Evolutionary conservation across 2,888 invertebrate genomes (phyloP), one percentile per base, ranked within the genome.

Genomic region (Lasioglossum vierecki): DNA sequence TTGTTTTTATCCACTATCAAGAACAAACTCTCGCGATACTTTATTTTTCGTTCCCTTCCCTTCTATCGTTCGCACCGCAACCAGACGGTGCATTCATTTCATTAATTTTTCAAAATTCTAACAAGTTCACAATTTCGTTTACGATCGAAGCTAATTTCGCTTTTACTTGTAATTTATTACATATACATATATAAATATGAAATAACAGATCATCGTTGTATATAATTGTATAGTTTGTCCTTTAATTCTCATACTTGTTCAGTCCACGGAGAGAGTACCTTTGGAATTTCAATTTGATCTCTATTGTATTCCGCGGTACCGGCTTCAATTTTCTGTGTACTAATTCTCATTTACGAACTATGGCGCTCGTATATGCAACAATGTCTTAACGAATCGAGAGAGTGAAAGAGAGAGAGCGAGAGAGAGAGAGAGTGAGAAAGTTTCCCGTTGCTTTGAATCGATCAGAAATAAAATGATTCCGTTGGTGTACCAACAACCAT

Each of bases 381-480:
- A 63, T 39, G n/a, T 46, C 46, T 8, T 30, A 66, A 26, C n/a
- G 30, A 13, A 4, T 66, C 5, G 66, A 66, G 46, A n/a, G 46
- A 49, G 49, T 18, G 49, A 22, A 18, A 6, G 18, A 49, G 49
- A 49, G 18, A 49, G 22, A 49, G 4, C 0, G 49, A 46, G 46
- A 46, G 15, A 15, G 15, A 4, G 49, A 49, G 6, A 49, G 49
- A 8, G 18, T 6, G 18, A 49, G 49, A 49, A 2, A 18, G 49
- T 6, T 35, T 77, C n/a, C 9, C 13, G 41, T 72, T 60, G 46
- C 60, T 73, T 46, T 73, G 18, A 26, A 80, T 75, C 49, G 79
- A 86, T 76, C 13, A 22, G 41, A 85, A 72, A 44, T 35, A 73
- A 73, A 81, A 22, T 49, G 9, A 68, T 68, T 41, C 13, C 53